phyloP scores from a whole-genome alignment of 2,113 vertebrate genomes.

The Phaethon lepturus region DNA sequence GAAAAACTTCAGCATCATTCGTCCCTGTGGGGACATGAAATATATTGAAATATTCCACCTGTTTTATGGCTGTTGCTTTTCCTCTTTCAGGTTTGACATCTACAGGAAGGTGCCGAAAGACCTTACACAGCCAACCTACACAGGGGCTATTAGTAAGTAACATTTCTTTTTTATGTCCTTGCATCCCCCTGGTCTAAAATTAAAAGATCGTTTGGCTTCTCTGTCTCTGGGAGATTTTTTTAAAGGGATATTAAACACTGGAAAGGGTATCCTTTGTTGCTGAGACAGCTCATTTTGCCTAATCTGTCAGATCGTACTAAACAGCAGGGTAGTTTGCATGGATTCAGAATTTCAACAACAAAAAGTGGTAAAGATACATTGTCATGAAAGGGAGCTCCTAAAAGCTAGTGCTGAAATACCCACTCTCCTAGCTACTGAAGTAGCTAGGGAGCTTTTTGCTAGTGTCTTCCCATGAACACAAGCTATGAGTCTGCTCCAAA shows the following conservation, averaged over 20 bases:
- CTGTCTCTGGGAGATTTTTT: background rate
- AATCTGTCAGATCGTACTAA: background rate
- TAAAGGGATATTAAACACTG: background rate
- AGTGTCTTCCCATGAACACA: background rate
- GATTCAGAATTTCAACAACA: background rate
- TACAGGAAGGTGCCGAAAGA: slow-evolving; percentile 99
- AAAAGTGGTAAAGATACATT: background rate
- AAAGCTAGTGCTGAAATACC: background rate
- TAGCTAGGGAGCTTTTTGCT: background rate
- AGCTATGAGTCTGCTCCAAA: background rate
- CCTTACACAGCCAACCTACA: slow-evolving; percentile 98
- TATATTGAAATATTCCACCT: slow-evolving; percentile 32
- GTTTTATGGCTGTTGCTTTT: slow-evolving; percentile 57
- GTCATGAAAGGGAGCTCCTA: background rate
- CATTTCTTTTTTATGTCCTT: background rate
- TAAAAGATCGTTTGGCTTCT: background rate
- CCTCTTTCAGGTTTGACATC: slow-evolving; percentile 93
- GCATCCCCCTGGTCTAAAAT: slow-evolving; percentile 28
- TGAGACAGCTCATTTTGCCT: background rate
- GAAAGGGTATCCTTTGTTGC: background rate
- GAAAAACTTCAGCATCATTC: slow-evolving; percentile 46
- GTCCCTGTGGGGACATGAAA: background rate
- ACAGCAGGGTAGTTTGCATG: background rate
- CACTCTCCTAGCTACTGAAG: background rate
- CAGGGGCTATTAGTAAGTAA: slow-evolving; percentile 98